Evolutionary conservation across 2,113 vertebrate genomes (phyloP).

Genomic region (Mesocricetus auratus): DNA sequence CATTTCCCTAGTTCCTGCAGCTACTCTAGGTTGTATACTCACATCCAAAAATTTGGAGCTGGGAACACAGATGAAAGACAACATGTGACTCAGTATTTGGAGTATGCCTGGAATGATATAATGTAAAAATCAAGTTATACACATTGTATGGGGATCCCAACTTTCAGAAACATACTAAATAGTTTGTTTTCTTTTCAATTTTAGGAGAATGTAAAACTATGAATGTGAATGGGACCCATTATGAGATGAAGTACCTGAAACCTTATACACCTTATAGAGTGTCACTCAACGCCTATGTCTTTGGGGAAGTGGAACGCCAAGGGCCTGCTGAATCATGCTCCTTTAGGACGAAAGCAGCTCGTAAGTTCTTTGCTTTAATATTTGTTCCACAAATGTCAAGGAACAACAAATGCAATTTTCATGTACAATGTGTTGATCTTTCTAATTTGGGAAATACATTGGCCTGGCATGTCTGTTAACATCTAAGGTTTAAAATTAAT

Average conservation of each 20-base stretch:
- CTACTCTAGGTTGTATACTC: neutral
- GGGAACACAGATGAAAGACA: neutral
- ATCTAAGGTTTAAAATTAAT: neutral
- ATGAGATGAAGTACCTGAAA: fast-evolving
- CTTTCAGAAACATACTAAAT: neutral
- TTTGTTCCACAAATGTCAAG: neutral
- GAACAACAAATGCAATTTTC: neutral
- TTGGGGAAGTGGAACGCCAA: fast-evolving
- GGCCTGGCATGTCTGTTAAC: neutral
- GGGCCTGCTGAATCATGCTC: fast-evolving
- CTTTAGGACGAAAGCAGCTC: fast-evolving
- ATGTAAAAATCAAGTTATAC: neutral
- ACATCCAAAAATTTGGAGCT: neutral
- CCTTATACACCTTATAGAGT: fast-evolving
- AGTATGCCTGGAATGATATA: neutral
- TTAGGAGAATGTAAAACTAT: fast-evolving
- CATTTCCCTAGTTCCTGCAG: too few species aligned
- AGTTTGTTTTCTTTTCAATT: neutral
- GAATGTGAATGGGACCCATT: fast-evolving
- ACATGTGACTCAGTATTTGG: neutral
- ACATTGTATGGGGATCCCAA: neutral
- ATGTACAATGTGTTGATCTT: fast-evolving
- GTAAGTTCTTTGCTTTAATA: conserved; percentile 58
- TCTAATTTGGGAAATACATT: neutral
- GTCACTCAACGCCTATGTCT: neutral